A percentile compares a stretch with the other conserved stretches of the same genome.
Conservation (phyloP, 2,797 vertebrate genomes). For the Gadopsis bispinosus region DNA sequence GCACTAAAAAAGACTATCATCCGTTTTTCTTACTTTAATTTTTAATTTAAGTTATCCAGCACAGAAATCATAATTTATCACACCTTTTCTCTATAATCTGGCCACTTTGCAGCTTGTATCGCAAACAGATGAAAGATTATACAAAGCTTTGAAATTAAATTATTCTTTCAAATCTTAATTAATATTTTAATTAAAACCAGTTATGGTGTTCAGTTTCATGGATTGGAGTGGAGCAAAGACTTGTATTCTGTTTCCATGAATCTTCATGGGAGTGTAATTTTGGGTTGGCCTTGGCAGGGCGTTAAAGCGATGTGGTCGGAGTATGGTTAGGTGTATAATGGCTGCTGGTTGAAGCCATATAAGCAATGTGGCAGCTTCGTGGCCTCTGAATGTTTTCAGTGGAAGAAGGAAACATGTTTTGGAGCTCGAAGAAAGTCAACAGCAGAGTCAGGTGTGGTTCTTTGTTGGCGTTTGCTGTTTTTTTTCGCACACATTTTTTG, state of each 20-base stretch:
- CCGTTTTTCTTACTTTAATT: constrained; percentile 33
- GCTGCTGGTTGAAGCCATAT: constrained; percentile 66
- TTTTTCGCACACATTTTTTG: not conserved
- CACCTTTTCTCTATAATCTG: constrained; percentile 19
- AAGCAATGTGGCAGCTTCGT: constrained; percentile 51
- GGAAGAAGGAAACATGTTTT: constrained; percentile 84
- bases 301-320: constrained; percentile 44
- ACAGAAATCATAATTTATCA: constrained; percentile 28
- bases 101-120: constrained; percentile 35
- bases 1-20: constrained; percentile 42
- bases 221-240: constrained; percentile 2
- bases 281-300: constrained; percentile 37
- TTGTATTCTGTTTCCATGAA: constrained; percentile 27
- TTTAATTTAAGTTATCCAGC: constrained; percentile 40
- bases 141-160: constrained; percentile 5
- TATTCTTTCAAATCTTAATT: constrained; percentile 20
- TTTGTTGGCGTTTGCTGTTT: constrained; percentile 63
- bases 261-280: constrained; percentile 34
- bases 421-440: constrained; percentile 86
- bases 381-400: constrained; percentile 87
- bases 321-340: constrained; percentile 49
- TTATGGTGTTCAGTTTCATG: constrained; percentile 26
- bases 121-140: constrained; percentile 20
- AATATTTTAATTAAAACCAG: constrained; percentile 15
- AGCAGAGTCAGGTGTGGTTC: constrained; percentile 84